A percentile compares a stretch with the other conserved stretches of the same genome.
phyloP scores from a whole-genome alignment of 1,140 invertebrate species.

The Papilio machaon region DNA sequence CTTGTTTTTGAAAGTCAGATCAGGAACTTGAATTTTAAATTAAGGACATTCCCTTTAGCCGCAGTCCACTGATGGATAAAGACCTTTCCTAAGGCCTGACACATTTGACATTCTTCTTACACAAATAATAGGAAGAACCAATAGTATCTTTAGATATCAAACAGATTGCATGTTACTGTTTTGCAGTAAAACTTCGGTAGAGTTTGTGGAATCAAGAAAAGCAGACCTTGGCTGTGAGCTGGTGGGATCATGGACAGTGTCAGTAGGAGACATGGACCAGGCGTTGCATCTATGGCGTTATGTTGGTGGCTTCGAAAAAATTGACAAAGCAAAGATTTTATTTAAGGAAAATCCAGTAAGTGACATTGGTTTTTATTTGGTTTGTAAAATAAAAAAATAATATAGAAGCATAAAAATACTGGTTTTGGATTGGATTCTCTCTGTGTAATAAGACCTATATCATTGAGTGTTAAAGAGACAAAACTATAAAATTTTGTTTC shows the following conservation, averaged over 20 bases:
- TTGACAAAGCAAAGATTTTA: conserved; percentile 90
- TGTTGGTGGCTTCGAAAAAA: conserved; percentile 94
- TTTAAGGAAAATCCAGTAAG: conserved; percentile 88
- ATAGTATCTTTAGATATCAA: not conserved
- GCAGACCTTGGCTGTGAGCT: conserved; percentile 87
- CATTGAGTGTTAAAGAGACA: too few relatives aligned
- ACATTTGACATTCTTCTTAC: too few relatives aligned
- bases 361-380: conserved; percentile 9
- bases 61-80: not conserved
- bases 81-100: too few relatives aligned
- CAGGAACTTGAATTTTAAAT: not conserved
- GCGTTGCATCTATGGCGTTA: conserved; percentile 97
- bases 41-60: not conserved
- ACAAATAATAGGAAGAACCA: too few relatives aligned
- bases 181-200: conserved; percentile 90
- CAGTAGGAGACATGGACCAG: conserved; percentile 98
- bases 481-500: too few relatives aligned
- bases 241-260: conserved; percentile 93
- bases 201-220: conserved; percentile 89
- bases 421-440: too few relatives aligned
- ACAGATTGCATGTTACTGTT: conserved; percentile 18
- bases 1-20: too few relatives aligned
- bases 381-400: too few relatives aligned
- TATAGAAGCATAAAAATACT: too few relatives aligned
- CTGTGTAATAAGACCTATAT: too few relatives aligned